phyloP scores from a whole-genome alignment of 2,113 vertebrate species.

The Baryphthengus martii region DNA sequence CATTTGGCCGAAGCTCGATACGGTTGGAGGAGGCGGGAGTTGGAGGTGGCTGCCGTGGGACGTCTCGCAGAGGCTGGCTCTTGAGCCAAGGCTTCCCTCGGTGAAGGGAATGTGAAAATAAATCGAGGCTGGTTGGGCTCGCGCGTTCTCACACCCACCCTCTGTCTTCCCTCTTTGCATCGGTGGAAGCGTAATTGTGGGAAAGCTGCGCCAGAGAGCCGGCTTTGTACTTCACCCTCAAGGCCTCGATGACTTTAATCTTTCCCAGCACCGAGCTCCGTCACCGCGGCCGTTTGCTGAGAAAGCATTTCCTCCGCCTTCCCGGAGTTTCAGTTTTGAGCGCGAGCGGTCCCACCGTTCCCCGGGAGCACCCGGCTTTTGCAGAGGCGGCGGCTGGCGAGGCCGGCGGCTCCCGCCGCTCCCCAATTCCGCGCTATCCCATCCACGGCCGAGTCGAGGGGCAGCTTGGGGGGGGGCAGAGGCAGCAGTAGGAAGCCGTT shows the following conservation, averaged over 20 bases:
- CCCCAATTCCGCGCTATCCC: neutral
- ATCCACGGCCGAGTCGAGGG: rapidly evolving
- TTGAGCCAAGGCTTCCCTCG: neutral
- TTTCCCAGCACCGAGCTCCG: neutral
- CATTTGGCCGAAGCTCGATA: rapidly evolving
- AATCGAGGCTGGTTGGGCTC: neutral
- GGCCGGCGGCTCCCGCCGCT: neutral
- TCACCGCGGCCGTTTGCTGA: neutral
- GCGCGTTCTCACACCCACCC: neutral
- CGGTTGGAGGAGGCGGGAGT: neutral
- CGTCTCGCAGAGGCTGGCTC: neutral
- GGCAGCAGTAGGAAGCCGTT: neutral
- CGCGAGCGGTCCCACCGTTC: neutral
- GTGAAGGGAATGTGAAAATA: neutral
- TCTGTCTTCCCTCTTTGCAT: neutral
- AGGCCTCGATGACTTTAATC: slow-evolving; percentile 30
- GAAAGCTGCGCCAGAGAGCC: neutral
- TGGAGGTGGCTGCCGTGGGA: neutral
- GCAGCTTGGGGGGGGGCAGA: rapidly evolving
- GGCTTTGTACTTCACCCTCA: slow-evolving; percentile 38
- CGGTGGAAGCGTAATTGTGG: neutral
- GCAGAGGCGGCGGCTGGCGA: neutral
- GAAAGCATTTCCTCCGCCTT: neutral
- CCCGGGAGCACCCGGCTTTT: neutral
- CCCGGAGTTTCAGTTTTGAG: neutral